Conservation (phyloP, 37 sponge, comb jelly and placozoan genomes). For the Corticium candelabrum region DNA sequence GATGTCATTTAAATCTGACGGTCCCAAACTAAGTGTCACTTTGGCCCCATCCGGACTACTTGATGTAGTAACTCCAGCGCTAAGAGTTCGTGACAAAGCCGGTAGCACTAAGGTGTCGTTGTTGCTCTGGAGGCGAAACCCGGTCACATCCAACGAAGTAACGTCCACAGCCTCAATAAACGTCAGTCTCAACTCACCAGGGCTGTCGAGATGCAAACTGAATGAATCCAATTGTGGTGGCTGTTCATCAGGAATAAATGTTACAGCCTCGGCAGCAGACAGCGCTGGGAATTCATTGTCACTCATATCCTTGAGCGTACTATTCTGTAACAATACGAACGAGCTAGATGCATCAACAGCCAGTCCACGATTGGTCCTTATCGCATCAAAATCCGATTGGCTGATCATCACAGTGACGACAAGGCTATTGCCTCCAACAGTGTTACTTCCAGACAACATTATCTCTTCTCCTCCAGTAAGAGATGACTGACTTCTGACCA, state of each 20-base stretch:
- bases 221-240: slow-evolving; percentile 13
- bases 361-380: slow-evolving; percentile 49
- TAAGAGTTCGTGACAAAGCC: neutral
- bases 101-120: neutral
- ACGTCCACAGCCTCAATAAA: slow-evolving; percentile 69
- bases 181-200: slow-evolving; percentile 28
- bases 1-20: neutral
- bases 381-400: slow-evolving; percentile 38
- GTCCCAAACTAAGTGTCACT: slow-evolving; percentile 18
- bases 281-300: neutral
- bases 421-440: neutral
- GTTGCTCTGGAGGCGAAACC: neutral
- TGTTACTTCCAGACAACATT: neutral
- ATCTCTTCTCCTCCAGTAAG: neutral
- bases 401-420: neutral
- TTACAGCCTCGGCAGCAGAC: slow-evolving; percentile 11
- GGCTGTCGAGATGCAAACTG: neutral
- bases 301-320: neutral
- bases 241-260: slow-evolving; percentile 35
- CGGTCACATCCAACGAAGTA: slow-evolving; percentile 12
- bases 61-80: neutral
- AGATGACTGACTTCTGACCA: neutral
- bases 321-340: neutral
- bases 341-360: neutral
- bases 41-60: neutral